phyloP scores from a whole-genome alignment of 2,113 vertebrate species.

The Cyprinus carpio region DNA sequence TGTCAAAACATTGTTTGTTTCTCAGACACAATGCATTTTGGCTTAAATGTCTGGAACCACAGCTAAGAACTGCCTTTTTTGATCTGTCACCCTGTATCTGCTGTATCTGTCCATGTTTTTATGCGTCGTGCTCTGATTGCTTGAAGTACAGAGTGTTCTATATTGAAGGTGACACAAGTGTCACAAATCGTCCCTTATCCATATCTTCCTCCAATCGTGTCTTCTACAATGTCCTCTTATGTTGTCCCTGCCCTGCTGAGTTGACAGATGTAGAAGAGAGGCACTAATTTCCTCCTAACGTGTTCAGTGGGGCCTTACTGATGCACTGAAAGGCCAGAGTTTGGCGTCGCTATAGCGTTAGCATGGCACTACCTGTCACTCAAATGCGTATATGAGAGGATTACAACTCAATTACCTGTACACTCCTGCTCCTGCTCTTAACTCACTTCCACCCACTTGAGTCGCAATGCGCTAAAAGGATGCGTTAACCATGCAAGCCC shows the following conservation, averaged over 20 bases:
- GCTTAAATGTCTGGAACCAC: slow-evolving; percentile 3
- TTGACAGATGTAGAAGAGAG: slow-evolving; percentile 1
- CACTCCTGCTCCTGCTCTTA: slow-evolving; percentile 59
- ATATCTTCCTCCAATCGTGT: slow-evolving; percentile 18
- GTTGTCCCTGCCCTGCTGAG: not conserved
- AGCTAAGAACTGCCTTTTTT: not conserved
- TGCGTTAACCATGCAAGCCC: slow-evolving; percentile 65
- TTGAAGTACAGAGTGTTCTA: not conserved
- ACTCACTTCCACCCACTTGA: slow-evolving; percentile 56
- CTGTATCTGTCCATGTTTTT: not conserved
- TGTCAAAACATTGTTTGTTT: slow-evolving; percentile 1
- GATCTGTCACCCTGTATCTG: not conserved
- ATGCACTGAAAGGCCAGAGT: slow-evolving; percentile 55
- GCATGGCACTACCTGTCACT: slow-evolving; percentile 33
- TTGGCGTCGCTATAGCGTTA: slow-evolving; percentile 61
- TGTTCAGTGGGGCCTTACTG: slow-evolving; percentile 73
- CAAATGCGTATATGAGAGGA: slow-evolving; percentile 49
- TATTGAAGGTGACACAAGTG: not conserved
- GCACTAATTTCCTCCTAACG: slow-evolving; percentile 54
- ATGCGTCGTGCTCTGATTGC: not conserved
- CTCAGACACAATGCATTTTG: not conserved
- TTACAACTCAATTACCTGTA: slow-evolving; percentile 67
- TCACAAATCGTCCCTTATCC: slow-evolving; percentile 26
- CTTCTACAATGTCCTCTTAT: not conserved
- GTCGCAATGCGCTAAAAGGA: slow-evolving; percentile 57